Conservation (phyloP, 2,888 invertebrate genomes). For the Drosophila recens region DNA sequence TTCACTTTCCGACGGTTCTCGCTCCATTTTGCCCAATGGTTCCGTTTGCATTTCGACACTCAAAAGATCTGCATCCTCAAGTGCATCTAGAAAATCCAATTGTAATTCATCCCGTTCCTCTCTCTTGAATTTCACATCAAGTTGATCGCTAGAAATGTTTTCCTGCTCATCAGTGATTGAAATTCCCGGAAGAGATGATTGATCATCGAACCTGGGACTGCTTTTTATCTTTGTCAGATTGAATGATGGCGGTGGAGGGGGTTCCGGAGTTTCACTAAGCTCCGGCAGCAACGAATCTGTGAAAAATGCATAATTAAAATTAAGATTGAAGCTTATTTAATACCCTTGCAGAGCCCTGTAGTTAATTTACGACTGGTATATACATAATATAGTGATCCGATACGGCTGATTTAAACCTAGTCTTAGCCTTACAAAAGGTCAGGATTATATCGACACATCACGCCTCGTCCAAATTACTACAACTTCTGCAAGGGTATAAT, state of each 20-base stretch:
- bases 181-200: not conserved
- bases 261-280: not conserved
- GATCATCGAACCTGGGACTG: not conserved
- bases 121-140: conserved; percentile 1
- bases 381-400: too few species aligned
- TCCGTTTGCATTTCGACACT: not conserved
- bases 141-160: not conserved
- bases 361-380: too few species aligned
- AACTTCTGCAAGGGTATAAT: not conserved
- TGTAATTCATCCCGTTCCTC: conserved; percentile 8
- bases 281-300: not conserved
- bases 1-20: not conserved
- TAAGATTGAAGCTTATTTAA: not conserved
- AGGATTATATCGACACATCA: too few species aligned
- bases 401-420: too few species aligned
- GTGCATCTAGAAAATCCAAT: conserved; percentile 14
- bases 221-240: not conserved
- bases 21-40: conserved; percentile 6
- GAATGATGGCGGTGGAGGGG: not conserved
- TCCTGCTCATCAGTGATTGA: not conserved
- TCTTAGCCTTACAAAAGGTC: too few species aligned
- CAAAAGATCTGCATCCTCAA: conserved; percentile 4
- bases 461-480: too few species aligned
- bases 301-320: not conserved
- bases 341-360: too few species aligned